phyloP scores from a whole-genome alignment of 1,140 invertebrate species.

The Acromyrmex heyeri region DNA sequence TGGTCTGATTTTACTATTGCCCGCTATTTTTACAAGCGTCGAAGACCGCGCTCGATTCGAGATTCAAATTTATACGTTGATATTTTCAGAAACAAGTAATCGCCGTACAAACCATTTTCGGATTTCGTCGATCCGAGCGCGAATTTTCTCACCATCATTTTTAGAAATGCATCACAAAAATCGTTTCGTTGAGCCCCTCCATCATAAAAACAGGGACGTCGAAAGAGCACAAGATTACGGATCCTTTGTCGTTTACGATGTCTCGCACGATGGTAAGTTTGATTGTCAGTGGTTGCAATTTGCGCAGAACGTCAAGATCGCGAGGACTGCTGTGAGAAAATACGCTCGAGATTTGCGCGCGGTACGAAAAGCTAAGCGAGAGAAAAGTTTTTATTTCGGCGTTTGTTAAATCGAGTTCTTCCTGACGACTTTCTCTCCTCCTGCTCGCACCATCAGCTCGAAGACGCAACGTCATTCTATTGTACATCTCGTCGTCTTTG shows the following conservation, averaged over 20 bases:
- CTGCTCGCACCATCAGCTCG: conserved; percentile 8
- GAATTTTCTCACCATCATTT: neutral
- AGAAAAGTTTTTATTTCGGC: conserved; percentile 64
- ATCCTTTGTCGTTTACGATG: neutral
- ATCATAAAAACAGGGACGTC: neutral
- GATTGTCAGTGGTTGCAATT: conserved; percentile 67
- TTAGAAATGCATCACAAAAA: conserved; percentile 35
- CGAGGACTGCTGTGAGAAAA: conserved; percentile 38
- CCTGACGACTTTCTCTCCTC: conserved; percentile 12
- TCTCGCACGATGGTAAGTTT: conserved; percentile 59
- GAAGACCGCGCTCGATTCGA: neutral
- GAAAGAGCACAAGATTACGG: neutral
- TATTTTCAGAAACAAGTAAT: conserved; percentile 17
- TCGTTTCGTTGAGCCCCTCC: neutral
- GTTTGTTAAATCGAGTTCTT: conserved; percentile 58
- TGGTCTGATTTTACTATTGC: neutral
- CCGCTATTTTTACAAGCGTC: neutral
- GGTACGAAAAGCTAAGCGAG: conserved; percentile 40
- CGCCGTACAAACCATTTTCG: neutral
- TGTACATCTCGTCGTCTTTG: conserved; percentile 25
- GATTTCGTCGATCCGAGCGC: neutral
- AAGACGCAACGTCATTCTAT: conserved; percentile 1
- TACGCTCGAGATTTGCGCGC: conserved; percentile 22
- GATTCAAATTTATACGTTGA: neutral
- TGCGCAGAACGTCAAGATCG: conserved; percentile 48